Percentiles rank a stretch among this genome's conserved stretches.
Conservation (phyloP, 2,797 vertebrate species). For the Trichosurus vulpecula region DNA sequence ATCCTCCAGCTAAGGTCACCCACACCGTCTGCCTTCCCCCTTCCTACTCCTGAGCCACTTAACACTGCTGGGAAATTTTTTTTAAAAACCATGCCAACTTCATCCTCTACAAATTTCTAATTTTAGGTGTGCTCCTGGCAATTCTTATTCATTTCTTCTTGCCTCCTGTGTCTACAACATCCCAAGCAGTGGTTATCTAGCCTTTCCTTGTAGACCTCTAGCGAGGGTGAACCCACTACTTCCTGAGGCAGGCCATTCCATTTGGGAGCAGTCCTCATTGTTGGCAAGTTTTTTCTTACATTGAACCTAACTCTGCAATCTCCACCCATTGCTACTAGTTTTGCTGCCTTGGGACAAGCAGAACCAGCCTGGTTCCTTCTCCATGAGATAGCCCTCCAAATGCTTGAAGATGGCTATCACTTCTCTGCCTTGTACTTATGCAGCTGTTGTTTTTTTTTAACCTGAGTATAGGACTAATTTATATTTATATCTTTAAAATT, state of each 20-base stretch:
- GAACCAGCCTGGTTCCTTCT: not conserved
- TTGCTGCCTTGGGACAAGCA: not conserved
- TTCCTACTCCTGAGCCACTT: not conserved
- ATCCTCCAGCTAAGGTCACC: not conserved
- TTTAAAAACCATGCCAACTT: not conserved
- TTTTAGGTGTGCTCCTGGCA: not conserved
- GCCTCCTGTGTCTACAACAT: not conserved
- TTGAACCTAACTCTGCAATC: not conserved
- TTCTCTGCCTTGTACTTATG: not conserved
- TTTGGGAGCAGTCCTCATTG: not conserved
- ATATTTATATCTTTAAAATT: not conserved
- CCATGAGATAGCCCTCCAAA: not conserved
- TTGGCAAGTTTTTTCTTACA: not conserved
- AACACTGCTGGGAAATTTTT: not conserved
- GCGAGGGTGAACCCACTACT: not conserved
- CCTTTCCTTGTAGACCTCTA: not conserved
- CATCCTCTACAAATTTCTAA: not conserved
- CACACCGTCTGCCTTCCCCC: not conserved
- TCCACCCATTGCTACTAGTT: not conserved
- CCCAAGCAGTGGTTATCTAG: not conserved
- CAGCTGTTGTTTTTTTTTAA: not conserved
- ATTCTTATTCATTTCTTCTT: not conserved
- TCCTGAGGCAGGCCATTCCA: not conserved
- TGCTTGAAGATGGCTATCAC: not conserved
- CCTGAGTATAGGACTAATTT: not conserved